Evolutionary conservation across 2,888 invertebrate genomes (phyloP), one percentile per base, ranked within the genome.

Genomic region (Abrostola triplasia): DNA sequence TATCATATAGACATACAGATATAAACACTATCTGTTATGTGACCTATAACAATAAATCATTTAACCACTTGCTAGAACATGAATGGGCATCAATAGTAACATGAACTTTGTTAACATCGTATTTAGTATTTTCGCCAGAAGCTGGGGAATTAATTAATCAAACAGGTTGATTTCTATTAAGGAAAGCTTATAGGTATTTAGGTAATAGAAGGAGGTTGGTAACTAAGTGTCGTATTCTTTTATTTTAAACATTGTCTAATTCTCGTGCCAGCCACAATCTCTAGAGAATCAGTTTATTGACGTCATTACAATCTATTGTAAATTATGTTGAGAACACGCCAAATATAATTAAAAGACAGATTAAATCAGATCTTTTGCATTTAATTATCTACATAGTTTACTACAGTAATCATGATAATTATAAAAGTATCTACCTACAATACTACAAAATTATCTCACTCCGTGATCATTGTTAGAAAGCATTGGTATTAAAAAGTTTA

Each of bases 1-100:
- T 69, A 60, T 65, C 53, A 54, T 65, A 59, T 36, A 53, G 58
- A 59, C 44, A 48, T 59, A 64, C 51, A 59, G 61, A 65, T 65
- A 56, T 8, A 58, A 56, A 53, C 35, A 57, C 41, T 42, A 36
- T 73, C 64, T 71, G 59, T 57, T 59, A 11, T 36, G 48, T 72
- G 54, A 72, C 49, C 63, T 62, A 52, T 36, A 37, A 12, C 54
- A 58, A 48, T 36, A 37, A 50, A 59, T 59, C 63, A 67, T 49
- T 44, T 63, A 59, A 57, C n/a, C 13, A 56, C 12, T 51, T 49
- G 56, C 12, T 59, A 10, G 13, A 41, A 54, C 11, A 11, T 12
- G 8, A 38, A 0, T 38, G 66, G 71, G 58, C 53, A 73, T 68
- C 68, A 73, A 57, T 47, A 13, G 37, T 37, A 47, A 58, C 52